Base-by-base conservation (phyloP, 1,140 invertebrate genomes). In the Caerostris darwini region DNA sequence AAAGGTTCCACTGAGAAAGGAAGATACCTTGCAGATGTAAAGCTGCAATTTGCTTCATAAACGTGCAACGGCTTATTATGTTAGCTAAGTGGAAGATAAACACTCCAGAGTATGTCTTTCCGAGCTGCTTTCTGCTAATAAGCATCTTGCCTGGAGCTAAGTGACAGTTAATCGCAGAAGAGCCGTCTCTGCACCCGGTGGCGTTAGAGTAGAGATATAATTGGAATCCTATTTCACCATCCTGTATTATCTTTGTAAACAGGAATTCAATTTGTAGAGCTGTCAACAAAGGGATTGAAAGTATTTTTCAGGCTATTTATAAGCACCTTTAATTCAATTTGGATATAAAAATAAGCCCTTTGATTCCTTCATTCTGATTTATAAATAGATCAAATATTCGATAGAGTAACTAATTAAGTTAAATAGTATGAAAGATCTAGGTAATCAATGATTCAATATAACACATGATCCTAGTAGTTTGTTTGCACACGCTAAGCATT, bases 21-120 rank as follows among this genome's bases (percentile, higher is more conserved):
- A 34, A 34, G 34, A 34, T 34, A 34, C 34, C 34, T 34, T 34
- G 34, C 34, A 34, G 34, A 34, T 34, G 34, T 34, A 34, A 34
- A 34, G 34, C 34, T 34, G 34, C 34, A 34, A 34, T 34, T 34
- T 34, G 34, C 34, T 34, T 34, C 34, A 34, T 34, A 34, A 34
- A 34, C 34, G 34, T 34, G 34, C 34, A 34, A 34, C 34, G 7
- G 82, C 54, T 83, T 83, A 83, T 83, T 54, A 83, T 17, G 57
- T 83, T 19, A 57, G 17, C 56, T 83, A 83, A 83, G 54, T 58
- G 82, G n/a, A 56, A n/a, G 56, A 83, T 83, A 57, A 83, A 83
- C 56, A 83, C 54, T 82, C 14, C 17, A 3, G 17, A 83, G 82
- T 17, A 57, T 3, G 57, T 57, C 82, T 83, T 83, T 57, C 12